Evolutionary conservation across 2,797 vertebrate species (phyloP).

Genomic region (Sebastes diaconus): DNA sequence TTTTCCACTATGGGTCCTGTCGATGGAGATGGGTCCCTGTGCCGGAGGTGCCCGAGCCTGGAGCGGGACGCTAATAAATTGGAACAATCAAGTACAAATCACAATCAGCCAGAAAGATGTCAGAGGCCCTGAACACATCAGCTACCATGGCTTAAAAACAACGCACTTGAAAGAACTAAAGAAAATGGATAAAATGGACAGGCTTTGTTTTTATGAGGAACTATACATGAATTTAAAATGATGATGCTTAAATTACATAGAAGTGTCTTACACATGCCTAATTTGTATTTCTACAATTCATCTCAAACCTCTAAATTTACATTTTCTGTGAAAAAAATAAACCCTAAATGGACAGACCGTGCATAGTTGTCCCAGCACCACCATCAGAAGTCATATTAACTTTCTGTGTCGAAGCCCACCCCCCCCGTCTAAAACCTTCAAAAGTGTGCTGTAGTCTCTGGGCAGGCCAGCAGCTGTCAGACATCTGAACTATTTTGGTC

Average conservation of each 20-base stretch:
- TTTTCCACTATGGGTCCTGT: not conserved
- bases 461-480: slow-evolving; percentile 70
- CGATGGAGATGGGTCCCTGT: not conserved
- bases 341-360: not conserved
- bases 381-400: not conserved
- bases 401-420: not conserved
- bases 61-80: not conserved
- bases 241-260: not conserved
- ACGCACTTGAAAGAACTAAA: not conserved
- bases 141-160: not conserved
- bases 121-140: not conserved
- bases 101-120: not conserved
- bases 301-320: not conserved
- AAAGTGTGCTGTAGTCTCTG: slow-evolving; percentile 30
- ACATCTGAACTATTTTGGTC: slow-evolving; percentile 73
- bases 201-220: not conserved
- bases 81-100: not conserved
- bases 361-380: not conserved
- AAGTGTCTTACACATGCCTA: not conserved
- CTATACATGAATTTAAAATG: not conserved
- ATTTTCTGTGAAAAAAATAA: not conserved
- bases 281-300: not conserved
- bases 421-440: not conserved
- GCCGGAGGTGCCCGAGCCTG: not conserved
- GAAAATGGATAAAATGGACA: not conserved